phyloP scores from a whole-genome alignment of 2,797 vertebrate species.

The Sebastes alutus region DNA sequence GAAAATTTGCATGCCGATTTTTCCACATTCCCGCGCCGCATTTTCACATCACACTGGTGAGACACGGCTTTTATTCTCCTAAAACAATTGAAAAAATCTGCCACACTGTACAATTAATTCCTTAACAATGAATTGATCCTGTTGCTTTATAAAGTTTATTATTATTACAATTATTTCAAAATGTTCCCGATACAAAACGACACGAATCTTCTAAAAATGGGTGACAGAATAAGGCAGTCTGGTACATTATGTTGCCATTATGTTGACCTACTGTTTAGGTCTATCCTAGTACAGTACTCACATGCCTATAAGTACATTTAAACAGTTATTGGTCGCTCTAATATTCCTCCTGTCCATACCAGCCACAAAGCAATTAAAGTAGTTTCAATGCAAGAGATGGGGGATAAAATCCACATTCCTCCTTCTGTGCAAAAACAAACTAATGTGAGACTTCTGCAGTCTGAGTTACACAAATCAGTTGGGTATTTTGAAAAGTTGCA shows the following conservation, averaged over 20 bases:
- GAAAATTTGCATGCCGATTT: too few relatives aligned
- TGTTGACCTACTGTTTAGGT: neutral
- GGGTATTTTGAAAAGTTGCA: conserved; percentile 6
- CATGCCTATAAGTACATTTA: neutral
- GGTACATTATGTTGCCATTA: too few relatives aligned
- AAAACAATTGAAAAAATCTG: neutral
- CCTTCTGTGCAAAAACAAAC: neutral
- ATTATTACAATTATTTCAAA: neutral
- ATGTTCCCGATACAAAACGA: neutral
- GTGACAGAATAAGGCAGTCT: neutral
- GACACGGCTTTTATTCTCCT: neutral
- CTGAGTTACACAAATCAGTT: neutral
- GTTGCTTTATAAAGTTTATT: too few relatives aligned
- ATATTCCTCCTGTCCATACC: neutral
- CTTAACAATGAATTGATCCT: too few relatives aligned
- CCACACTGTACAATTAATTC: neutral
- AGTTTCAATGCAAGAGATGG: neutral
- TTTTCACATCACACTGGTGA: too few relatives aligned
- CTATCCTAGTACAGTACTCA: neutral
- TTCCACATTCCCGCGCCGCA: too few relatives aligned
- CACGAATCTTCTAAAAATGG: neutral
- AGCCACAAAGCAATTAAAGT: neutral
- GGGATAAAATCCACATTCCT: neutral
- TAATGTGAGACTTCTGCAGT: neutral
- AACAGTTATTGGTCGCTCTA: neutral